Percentiles rank a stretch among this genome's conserved stretches.
phyloP scores from a whole-genome alignment of 35 echinoderm and acorn worm species.

The Lytechinus variegatus region DNA sequence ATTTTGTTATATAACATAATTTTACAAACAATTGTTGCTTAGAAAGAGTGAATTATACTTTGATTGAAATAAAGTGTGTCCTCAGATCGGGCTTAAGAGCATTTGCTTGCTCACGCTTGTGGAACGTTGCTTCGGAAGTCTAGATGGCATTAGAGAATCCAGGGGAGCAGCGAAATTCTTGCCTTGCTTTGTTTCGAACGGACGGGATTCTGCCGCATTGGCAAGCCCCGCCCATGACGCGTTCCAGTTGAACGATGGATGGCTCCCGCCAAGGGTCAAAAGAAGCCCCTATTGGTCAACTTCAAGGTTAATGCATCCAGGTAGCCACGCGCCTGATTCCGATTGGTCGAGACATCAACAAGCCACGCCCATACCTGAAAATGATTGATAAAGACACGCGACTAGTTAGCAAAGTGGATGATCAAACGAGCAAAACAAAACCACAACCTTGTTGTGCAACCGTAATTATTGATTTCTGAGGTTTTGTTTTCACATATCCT shows the following conservation, averaged over 20 bases:
- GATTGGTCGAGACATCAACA: slow-evolving; percentile 3
- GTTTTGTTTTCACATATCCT: neutral
- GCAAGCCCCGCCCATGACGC: neutral
- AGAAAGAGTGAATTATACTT: too few species aligned
- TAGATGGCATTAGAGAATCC: neutral
- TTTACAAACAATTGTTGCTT: too few species aligned
- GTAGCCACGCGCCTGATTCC: slow-evolving; percentile 16
- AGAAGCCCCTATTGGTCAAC: neutral
- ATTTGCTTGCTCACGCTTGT: neutral
- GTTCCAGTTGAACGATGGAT: neutral
- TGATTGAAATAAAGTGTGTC: too few species aligned
- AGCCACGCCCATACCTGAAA: slow-evolving; percentile 39
- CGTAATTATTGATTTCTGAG: slow-evolving; percentile 13
- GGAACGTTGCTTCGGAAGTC: neutral
- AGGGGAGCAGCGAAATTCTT: neutral
- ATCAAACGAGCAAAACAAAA: slow-evolving; percentile 4
- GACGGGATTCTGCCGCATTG: neutral
- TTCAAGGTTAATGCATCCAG: slow-evolving; percentile 23
- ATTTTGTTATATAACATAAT: too few species aligned
- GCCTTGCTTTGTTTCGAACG: slow-evolving; percentile 27
- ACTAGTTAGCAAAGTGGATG: neutral
- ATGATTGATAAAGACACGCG: slow-evolving; percentile 48
- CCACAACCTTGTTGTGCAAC: neutral
- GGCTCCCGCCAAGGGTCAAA: neutral
- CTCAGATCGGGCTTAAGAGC: neutral